phyloP scores from a whole-genome alignment of 2,888 invertebrate genomes.

The Hoplodrina ambigua region DNA sequence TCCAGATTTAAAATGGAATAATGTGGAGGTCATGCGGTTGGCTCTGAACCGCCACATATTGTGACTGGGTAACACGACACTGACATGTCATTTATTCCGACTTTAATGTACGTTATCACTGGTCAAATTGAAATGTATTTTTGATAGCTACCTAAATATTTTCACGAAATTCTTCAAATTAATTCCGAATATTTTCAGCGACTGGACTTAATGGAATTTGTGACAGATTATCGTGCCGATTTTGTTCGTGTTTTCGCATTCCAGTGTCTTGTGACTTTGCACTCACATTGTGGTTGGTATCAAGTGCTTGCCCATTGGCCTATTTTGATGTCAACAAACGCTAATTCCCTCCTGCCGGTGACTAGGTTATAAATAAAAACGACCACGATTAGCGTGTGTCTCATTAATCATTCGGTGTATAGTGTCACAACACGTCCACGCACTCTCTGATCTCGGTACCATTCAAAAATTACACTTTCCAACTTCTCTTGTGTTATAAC shows the following conservation, averaged over 20 bases:
- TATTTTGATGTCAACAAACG: constrained; percentile 82
- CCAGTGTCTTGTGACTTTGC: constrained; percentile 40
- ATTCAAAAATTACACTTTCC: constrained; percentile 75
- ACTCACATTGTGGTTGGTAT: constrained; percentile 43
- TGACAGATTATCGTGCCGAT: constrained; percentile 17
- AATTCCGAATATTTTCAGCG: constrained; percentile 22
- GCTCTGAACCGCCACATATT: constrained; percentile 66
- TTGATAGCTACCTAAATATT: constrained; percentile 44
- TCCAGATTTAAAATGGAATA: constrained; percentile 84
- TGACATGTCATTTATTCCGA: constrained; percentile 67
- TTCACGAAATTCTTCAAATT: constrained; percentile 33
- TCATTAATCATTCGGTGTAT: constrained; percentile 85
- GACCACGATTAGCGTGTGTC: constrained; percentile 78
- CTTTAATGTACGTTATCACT: constrained; percentile 63
- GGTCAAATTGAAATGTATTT: constrained; percentile 58
- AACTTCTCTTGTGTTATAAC: constrained; percentile 66
- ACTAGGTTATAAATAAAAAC: constrained; percentile 81
- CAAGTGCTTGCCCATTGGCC: constrained; percentile 76
- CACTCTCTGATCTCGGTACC: constrained; percentile 82
- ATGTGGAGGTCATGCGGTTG: constrained; percentile 78
- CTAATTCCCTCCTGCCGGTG: constrained; percentile 74
- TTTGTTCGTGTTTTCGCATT: constrained; percentile 39
- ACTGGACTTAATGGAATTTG: constrained; percentile 19
- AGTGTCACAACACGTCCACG: constrained; percentile 85
- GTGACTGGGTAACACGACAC: constrained; percentile 70